Conservation (phyloP, 2,888 invertebrate species). For the Stenotaenia linearis region DNA sequence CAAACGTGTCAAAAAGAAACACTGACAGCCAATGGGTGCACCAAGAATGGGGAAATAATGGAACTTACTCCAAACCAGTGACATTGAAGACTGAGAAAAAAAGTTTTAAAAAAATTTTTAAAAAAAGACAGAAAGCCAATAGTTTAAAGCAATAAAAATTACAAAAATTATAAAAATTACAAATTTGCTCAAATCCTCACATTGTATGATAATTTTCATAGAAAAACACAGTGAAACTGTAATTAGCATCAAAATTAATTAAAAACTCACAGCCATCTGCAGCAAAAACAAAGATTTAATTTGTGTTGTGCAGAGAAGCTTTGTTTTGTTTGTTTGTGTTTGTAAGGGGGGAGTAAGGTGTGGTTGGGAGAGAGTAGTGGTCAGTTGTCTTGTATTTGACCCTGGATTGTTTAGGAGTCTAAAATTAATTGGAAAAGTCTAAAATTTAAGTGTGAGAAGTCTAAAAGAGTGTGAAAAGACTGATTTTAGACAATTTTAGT, state of each 20-base stretch:
- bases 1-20: background rate
- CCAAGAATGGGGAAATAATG: background rate
- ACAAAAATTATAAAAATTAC: background rate
- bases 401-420: too few species aligned
- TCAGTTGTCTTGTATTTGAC: too few species aligned
- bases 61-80: background rate
- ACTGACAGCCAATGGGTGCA: background rate
- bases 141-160: background rate
- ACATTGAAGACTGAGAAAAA: background rate
- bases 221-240: background rate
- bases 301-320: background rate
- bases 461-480: too few species aligned
- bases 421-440: too few species aligned
- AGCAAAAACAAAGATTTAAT: background rate
- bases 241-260: slow-evolving; percentile 19
- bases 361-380: too few species aligned
- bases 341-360: background rate
- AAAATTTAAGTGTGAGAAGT: too few species aligned
- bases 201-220: too few species aligned
- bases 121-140: background rate
- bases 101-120: background rate
- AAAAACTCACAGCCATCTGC: background rate
- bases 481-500: too few species aligned
- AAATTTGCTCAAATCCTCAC: too few species aligned
- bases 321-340: too few species aligned